Conservation (phyloP, 2,797 vertebrate genomes). For the Cryptoblepharus egeriae region DNA sequence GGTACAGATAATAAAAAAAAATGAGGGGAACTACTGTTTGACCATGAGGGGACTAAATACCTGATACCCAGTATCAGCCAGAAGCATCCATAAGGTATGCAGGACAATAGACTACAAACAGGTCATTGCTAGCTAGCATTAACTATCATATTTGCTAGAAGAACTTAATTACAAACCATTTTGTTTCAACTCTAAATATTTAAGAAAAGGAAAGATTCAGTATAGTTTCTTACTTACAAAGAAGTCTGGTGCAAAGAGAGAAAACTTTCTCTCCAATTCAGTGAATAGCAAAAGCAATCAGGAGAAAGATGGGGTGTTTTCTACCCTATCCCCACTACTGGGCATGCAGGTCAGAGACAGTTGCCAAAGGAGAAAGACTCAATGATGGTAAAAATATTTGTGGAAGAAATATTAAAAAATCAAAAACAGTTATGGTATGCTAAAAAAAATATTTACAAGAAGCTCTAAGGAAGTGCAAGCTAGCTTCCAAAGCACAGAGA, state of each 20-base stretch:
- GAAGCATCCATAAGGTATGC: too few relatives aligned
- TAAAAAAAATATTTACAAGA: conserved; percentile 16
- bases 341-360: background rate
- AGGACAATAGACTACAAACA: too few relatives aligned
- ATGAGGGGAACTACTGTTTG: too few relatives aligned
- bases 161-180: too few relatives aligned
- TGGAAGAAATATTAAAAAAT: background rate
- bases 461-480: conserved; percentile 40
- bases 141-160: too few relatives aligned
- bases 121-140: too few relatives aligned
- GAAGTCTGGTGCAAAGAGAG: background rate
- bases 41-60: too few relatives aligned
- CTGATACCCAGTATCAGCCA: too few relatives aligned
- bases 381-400: background rate
- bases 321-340: background rate
- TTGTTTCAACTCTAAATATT: too few relatives aligned
- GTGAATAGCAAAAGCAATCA: background rate
- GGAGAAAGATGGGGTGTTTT: background rate
- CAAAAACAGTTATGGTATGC: background rate
- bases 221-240: conserved; percentile 3
- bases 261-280: background rate
- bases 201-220: too few relatives aligned
- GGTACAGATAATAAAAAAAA: too few relatives aligned
- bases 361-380: background rate
- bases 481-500: conserved; percentile 67